phyloP scores from a whole-genome alignment of 2,797 vertebrate species.

The Cossypha caffra region DNA sequence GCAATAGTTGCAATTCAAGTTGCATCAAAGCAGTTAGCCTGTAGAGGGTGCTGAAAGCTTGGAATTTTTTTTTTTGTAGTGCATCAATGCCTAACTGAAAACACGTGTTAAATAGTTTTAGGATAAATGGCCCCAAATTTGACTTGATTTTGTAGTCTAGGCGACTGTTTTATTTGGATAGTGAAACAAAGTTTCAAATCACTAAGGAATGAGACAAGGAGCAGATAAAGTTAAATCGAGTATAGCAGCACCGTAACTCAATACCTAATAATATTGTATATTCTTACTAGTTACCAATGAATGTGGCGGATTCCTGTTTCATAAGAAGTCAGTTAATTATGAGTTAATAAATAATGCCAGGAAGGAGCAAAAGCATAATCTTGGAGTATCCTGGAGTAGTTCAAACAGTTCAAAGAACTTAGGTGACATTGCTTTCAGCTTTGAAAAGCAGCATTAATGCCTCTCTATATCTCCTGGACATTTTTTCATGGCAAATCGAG shows the following conservation, averaged over 20 bases:
- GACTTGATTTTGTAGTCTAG: neutral
- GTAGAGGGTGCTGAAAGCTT: constrained; percentile 82
- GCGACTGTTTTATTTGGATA: constrained; percentile 9
- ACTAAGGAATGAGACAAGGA: neutral
- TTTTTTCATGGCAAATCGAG: neutral
- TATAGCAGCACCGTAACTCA: neutral
- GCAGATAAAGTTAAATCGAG: neutral
- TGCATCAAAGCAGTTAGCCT: constrained; percentile 69
- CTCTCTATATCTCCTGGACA: neutral
- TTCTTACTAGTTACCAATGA: neutral
- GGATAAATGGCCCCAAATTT: neutral
- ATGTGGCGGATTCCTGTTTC: neutral
- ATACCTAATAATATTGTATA: neutral
- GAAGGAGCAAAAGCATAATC: neutral
- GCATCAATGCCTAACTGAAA: neutral
- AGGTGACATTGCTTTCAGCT: neutral
- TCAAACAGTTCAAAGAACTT: neutral
- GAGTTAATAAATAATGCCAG: neutral
- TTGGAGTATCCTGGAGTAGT: neutral
- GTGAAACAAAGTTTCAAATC: neutral
- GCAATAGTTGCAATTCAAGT: neutral
- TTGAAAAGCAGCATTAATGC: neutral
- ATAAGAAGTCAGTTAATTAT: neutral
- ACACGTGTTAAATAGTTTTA: neutral
- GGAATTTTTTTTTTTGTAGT: constrained; percentile 7